Evolutionary conservation across 2,888 invertebrate genomes (phyloP).

Genomic region (Branchellion lobata): DNA sequence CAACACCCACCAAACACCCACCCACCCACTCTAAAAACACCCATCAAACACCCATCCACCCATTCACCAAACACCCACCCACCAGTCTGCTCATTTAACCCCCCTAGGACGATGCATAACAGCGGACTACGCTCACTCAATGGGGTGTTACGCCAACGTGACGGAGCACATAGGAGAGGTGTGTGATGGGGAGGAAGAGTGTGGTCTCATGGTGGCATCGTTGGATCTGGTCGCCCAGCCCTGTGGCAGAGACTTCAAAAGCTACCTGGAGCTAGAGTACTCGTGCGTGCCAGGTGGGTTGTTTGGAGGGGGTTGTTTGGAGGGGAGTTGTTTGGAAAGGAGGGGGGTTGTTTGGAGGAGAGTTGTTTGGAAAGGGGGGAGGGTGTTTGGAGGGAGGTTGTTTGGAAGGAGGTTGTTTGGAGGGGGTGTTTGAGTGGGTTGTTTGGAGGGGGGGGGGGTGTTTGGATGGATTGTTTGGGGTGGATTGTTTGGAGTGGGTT

Average conservation of each 20-base stretch:
- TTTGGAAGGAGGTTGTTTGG: background rate
- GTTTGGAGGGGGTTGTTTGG: background rate
- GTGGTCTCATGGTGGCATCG: slow-evolving; percentile 49
- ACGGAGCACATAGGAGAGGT: slow-evolving; percentile 42
- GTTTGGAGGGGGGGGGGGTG: background rate
- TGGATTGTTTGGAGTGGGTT: background rate
- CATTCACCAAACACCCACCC: background rate
- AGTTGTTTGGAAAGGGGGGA: background rate
- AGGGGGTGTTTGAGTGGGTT: background rate
- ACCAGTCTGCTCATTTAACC: background rate
- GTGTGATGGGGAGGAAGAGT: slow-evolving; percentile 45
- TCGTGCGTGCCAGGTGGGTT: slow-evolving; percentile 49
- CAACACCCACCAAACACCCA: background rate
- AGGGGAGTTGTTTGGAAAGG: background rate
- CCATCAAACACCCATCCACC: background rate
- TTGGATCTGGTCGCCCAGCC: slow-evolving; percentile 51
- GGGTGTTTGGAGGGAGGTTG: background rate
- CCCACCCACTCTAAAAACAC: background rate
- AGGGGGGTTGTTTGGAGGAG: background rate
- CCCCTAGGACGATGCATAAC: slow-evolving; percentile 50
- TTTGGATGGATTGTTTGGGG: background rate
- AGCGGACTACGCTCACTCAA: slow-evolving; percentile 49
- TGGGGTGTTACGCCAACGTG: slow-evolving; percentile 51
- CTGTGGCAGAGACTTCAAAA: slow-evolving; percentile 51
- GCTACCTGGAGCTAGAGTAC: slow-evolving; percentile 50